Base-by-base conservation (phyloP, 2,888 invertebrate genomes). In the Eupithecia pulchellata region DNA sequence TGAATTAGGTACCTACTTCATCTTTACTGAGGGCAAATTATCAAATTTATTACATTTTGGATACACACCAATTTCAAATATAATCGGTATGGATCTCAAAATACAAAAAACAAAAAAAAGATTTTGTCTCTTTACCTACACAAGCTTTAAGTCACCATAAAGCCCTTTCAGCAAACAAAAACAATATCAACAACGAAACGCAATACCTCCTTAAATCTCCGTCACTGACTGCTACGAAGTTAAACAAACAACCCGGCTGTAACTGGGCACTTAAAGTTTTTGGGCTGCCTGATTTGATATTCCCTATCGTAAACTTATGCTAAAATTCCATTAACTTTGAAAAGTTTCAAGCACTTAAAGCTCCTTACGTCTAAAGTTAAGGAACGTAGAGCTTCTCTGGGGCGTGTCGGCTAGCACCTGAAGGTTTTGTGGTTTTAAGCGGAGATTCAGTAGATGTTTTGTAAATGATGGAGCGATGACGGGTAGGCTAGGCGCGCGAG, bases 401-500 rank as follows among this genome's bases (percentile, higher is more conserved):
- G 58, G 70, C 34, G 73, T 64, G 68, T 67, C 61, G 73, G 75
- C 75, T 52, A 69, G 72, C 78, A 78, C 76, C 77, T 80, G 78
- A 75, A 75, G 61, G 70, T 68, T 63, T 39, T 20, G 27, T 52
- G 57, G 36, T 66, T 25, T 60, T 60, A 71, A 82, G 57, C 52
- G 63, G 27, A 60, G 67, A 69, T 83, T 8, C 81, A 73, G 32
- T 20, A 11, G 20, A 84, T 83, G 84, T 85, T 82, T 78, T 79
- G 82, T 86, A 13, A 86, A 89, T 88, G 87, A 88, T 87, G 86
- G 86, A 90, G 87, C 85, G 89, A 87, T 88, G 87, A 89, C 84
- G 87, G 69, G 32, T 27, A 85, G 83, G 78, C 84, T n/a, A n/a
- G n/a, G 84, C 86, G 82, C 82, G 83, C 85, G 71, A 66, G 71